Percentiles rank a stretch among this genome's conserved stretches.
These are phyloP conservation scores for Ceyx erithaca DNA, from an alignment of 2,797 vertebrate species.

Conservation along the genomic window DNA sequence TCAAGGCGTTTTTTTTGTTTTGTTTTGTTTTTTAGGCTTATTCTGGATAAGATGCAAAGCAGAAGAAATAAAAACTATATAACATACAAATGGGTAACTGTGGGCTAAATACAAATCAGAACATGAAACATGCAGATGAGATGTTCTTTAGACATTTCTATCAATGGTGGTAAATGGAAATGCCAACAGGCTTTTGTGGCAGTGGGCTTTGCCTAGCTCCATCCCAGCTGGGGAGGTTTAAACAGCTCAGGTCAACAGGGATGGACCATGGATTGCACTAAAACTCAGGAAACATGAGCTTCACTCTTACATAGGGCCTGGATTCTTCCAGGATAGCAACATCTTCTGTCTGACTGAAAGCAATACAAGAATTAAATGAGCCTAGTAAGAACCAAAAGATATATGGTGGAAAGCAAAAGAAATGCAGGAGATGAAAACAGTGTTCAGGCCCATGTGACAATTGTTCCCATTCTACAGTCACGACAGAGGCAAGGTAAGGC, in stretches of 20 bases:
- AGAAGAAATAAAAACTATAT: background rate
- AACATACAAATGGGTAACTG: background rate
- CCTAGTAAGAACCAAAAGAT: background rate
- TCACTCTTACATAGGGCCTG: accelerated
- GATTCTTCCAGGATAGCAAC: background rate
- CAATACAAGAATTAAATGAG: background rate
- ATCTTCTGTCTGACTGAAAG: background rate
- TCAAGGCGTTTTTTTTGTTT: background rate
- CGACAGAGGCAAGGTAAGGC: slow-evolving; percentile 7
- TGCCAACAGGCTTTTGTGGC: background rate
- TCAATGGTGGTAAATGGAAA: background rate
- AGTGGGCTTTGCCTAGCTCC: background rate
- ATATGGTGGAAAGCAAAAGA: background rate
- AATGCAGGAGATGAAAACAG: background rate
- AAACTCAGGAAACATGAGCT: background rate
- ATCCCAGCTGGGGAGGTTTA: background rate
- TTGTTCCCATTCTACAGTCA: background rate
- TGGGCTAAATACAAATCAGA: slow-evolving; percentile 1
- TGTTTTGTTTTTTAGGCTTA: background rate
- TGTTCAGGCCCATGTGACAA: background rate
- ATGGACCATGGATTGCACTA: background rate
- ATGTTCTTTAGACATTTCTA: background rate
- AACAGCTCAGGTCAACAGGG: background rate
- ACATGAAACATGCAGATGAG: background rate
- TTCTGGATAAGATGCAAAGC: background rate